These are phyloP conservation scores for Artemia sinica DNA, from an alignment of 2,888 invertebrate genomes.

Conservation along the genomic window DNA sequence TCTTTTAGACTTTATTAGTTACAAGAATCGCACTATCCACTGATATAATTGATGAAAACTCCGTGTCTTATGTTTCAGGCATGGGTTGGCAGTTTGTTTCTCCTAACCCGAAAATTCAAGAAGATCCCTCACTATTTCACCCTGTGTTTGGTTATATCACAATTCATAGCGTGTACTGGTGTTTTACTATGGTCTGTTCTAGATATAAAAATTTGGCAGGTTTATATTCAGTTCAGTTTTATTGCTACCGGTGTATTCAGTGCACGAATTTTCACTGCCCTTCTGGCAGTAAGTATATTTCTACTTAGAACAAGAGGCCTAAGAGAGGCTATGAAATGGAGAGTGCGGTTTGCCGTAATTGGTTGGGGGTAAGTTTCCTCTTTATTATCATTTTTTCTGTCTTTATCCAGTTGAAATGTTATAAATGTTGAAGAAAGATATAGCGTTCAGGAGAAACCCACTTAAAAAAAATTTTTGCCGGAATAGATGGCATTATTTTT, in stretches of 20 bases:
- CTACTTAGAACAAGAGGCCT: slow-evolving; percentile 66
- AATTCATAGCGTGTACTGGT: slow-evolving; percentile 50
- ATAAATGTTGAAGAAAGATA: too few species aligned
- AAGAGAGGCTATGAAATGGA: slow-evolving; percentile 57
- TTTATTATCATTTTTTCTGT: too few species aligned
- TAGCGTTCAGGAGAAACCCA: too few species aligned
- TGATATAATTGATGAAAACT: too few species aligned
- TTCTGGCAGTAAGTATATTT: slow-evolving; percentile 59
- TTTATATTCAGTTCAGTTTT: slow-evolving; percentile 54
- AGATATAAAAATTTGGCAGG: slow-evolving; percentile 41
- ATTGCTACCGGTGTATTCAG: slow-evolving; percentile 56
- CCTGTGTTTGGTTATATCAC: slow-evolving; percentile 50
- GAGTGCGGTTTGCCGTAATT: slow-evolving; percentile 45
- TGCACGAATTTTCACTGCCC: slow-evolving; percentile 65
- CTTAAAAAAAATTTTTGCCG: too few species aligned
- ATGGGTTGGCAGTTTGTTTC: slow-evolving; percentile 58
- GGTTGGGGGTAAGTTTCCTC: slow-evolving; percentile 39
- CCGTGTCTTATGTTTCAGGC: slow-evolving; percentile 27
- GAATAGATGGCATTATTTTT: too few species aligned
- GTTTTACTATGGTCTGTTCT: slow-evolving; percentile 50
- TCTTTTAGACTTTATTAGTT: too few species aligned
- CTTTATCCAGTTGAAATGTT: too few species aligned
- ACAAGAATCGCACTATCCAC: too few species aligned
- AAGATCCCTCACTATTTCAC: slow-evolving; percentile 68
- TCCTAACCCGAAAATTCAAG: slow-evolving; percentile 53